phyloP scores from a whole-genome alignment of 2,113 vertebrate genomes.

The Daubentonia madagascariensis region DNA sequence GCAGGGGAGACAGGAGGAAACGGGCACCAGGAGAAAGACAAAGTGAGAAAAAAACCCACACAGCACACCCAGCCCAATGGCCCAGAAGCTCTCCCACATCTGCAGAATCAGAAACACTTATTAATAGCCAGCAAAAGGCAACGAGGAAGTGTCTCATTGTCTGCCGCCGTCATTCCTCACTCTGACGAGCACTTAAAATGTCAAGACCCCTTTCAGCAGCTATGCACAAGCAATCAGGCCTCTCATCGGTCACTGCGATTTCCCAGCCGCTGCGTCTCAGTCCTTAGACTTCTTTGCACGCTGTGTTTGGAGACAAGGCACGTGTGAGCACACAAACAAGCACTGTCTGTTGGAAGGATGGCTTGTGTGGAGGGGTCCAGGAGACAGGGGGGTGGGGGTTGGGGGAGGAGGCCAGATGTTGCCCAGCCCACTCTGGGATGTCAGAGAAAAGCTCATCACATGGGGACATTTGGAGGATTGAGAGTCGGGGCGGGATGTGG shows the following conservation, averaged over 20 bases:
- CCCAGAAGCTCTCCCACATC: constrained; percentile 63
- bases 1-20: constrained; percentile 30
- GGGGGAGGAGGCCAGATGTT: background rate
- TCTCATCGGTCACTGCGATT: constrained; percentile 78
- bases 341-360: background rate
- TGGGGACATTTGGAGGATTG: background rate
- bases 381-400: background rate
- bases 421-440: background rate
- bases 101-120: constrained; percentile 74
- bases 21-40: constrained; percentile 14
- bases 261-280: constrained; percentile 3
- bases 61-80: constrained; percentile 34
- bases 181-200: constrained; percentile 87
- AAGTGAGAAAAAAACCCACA: background rate
- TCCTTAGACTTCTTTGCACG: constrained; percentile 24
- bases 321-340: background rate
- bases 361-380: fast-evolving
- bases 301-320: background rate
- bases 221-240: constrained; percentile 81
- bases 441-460: background rate
- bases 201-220: constrained; percentile 87
- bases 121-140: constrained; percentile 80
- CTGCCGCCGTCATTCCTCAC: constrained; percentile 85
- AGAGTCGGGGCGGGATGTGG: background rate
- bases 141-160: constrained; percentile 82